These are phyloP conservation scores for Struthidea cinerea DNA, from an alignment of 2,113 vertebrate genomes.

Conservation along the genomic window DNA sequence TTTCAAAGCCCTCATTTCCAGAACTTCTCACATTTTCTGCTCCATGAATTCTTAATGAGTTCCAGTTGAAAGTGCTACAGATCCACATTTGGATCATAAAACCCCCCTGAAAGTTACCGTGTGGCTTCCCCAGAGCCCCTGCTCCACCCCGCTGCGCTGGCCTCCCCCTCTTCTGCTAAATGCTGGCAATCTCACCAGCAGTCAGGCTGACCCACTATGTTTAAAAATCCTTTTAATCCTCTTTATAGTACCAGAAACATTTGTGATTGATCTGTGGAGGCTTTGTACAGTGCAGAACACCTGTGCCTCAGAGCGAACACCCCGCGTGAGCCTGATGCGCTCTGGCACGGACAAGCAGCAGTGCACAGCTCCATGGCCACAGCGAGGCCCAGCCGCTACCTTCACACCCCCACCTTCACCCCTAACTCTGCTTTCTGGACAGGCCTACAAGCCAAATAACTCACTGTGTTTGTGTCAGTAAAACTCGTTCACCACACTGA, in stretches of 20 bases:
- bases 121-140: background rate
- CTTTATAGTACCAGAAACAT: conserved; percentile 71
- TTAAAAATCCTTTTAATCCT: conserved; percentile 76
- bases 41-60: conserved; percentile 75
- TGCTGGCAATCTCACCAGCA: conserved; percentile 49
- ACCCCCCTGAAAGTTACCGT: background rate
- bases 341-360: background rate
- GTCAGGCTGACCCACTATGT: background rate
- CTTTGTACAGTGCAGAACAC: conserved; percentile 65
- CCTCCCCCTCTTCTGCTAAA: background rate
- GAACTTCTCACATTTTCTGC: conserved; percentile 69
- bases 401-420: conserved; percentile 8
- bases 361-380: background rate
- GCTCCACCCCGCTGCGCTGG: background rate
- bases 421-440: background rate
- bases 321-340: background rate
- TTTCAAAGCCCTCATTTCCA: conserved; percentile 68
- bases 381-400: conserved; percentile 41
- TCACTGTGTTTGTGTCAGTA: conserved; percentile 4
- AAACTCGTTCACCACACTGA: background rate
- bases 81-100: conserved; percentile 48
- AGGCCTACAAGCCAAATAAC: background rate
- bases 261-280: conserved; percentile 69
- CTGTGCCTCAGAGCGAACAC: conserved; percentile 48
- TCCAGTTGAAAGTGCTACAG: conserved; percentile 68